Evolutionary conservation across 1,140 invertebrate genomes (phyloP).

Genomic region (Caenorhabditis latens): DNA sequence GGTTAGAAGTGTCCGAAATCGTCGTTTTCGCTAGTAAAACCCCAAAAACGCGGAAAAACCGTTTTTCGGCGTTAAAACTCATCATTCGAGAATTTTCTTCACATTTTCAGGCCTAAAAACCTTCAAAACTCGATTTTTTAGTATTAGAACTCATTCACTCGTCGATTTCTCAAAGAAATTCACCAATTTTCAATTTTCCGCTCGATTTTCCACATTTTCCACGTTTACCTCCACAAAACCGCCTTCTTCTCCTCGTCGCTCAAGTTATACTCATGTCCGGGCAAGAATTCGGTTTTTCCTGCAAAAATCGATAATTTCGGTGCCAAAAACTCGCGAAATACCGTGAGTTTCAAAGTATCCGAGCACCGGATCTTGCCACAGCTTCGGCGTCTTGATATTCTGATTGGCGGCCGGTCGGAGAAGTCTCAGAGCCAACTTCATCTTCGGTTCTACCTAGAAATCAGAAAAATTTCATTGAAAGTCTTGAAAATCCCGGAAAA

Average conservation of each 20-base stretch:
- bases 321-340: constrained; percentile 2
- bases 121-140: too few species aligned
- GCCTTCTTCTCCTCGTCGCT: constrained; percentile 77
- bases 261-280: constrained; percentile 77
- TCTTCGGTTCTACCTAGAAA: constrained; percentile 58
- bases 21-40: too few species aligned
- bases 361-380: constrained; percentile 77
- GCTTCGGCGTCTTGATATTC: constrained; percentile 72
- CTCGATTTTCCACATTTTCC: neutral
- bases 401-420: constrained; percentile 76
- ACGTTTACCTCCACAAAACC: constrained; percentile 70
- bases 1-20: too few species aligned
- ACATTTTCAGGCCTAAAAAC: neutral
- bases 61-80: too few species aligned
- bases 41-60: too few species aligned
- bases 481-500: neutral
- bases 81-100: neutral
- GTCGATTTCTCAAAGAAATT: too few species aligned
- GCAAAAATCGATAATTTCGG: constrained; percentile 4
- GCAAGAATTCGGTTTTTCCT: constrained; percentile 75
- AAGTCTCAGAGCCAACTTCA: constrained; percentile 73
- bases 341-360: constrained; percentile 77
- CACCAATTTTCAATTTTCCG: too few species aligned
- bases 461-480: neutral
- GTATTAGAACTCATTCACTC: too few species aligned